Base-by-base conservation (phyloP, 2,888 invertebrate genomes). In the Anticlea derivata region DNA sequence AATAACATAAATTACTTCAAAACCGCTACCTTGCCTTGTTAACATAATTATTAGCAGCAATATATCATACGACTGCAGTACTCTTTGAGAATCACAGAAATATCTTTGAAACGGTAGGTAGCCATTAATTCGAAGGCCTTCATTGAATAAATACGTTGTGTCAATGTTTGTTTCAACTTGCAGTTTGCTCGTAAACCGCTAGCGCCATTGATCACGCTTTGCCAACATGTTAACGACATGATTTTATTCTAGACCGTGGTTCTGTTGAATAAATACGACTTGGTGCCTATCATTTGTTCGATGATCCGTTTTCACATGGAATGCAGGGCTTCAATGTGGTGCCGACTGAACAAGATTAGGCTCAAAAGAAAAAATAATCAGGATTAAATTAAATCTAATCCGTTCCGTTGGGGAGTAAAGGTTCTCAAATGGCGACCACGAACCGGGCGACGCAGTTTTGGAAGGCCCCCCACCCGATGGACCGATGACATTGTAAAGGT, bases 191-290 rank as follows among this genome's bases (percentile, higher is more conserved):
- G 43, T 52, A 47, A 55, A 58, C 54, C 59, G 61, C 58, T 69
- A 67, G 63, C 72, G 71, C 69, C 66, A 37, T 11, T 27, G 39
- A 49, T 52, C 61, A 61, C 51, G 59, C 45, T 50, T 49, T 52
- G 53, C 44, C 22, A 41, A 50, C 51, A 45, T 56, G 47, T 49
- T 43, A 34, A 13, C 29, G 22, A 8, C 13, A 22, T 26, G 2
- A 22, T 17, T 17, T 35, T 43, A 20, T 44, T 44, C 34, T 29
- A 22, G 27, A 27, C 11, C 11, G 11, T 8, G 5, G 12, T 29
- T n/a, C n/a, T n/a, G n/a, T n/a, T n/a, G 17, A 33, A 11, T 12
- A 22, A 8, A 17, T 35, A 6, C 12, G n/a, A n/a, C n/a, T n/a
- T n/a, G n/a, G n/a, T n/a, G n/a, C n/a, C n/a, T n/a, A n/a, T n/a